phyloP scores from a whole-genome alignment of 2,113 vertebrate species.

The Xiphorhynchus elegans region DNA sequence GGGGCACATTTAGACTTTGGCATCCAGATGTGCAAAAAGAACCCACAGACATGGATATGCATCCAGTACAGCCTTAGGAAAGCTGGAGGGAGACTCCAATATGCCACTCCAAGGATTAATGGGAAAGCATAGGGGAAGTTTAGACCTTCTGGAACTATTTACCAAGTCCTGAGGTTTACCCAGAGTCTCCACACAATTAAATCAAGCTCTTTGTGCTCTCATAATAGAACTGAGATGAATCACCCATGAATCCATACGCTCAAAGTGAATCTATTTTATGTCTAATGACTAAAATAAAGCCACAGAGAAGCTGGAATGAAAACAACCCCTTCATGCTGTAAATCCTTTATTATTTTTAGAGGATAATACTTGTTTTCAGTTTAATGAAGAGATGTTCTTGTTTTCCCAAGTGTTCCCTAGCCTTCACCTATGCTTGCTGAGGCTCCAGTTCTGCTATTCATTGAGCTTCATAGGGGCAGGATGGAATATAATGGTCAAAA shows the following conservation, averaged over 20 bases:
- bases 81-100: background rate
- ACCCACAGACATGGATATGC: fast-evolving
- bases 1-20: fast-evolving
- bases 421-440: background rate
- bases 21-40: background rate
- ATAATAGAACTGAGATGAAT: background rate
- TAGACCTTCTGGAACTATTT: background rate
- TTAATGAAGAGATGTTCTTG: background rate
- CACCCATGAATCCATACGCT: background rate
- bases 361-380: background rate
- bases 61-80: background rate
- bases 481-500: background rate
- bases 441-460: background rate
- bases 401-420: background rate
- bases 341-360: background rate
- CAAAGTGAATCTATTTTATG: background rate
- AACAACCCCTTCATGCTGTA: background rate
- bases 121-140: fast-evolving
- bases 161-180: background rate
- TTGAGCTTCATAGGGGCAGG: background rate
- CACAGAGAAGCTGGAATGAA: background rate
- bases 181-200: background rate
- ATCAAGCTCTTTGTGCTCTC: background rate
- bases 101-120: no score
- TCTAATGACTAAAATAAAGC: background rate